Percentiles rank a stretch among this genome's conserved stretches.
Evolutionary conservation across 2,797 vertebrate genomes (phyloP).

Genomic region (Sebastes matsubarae): DNA sequence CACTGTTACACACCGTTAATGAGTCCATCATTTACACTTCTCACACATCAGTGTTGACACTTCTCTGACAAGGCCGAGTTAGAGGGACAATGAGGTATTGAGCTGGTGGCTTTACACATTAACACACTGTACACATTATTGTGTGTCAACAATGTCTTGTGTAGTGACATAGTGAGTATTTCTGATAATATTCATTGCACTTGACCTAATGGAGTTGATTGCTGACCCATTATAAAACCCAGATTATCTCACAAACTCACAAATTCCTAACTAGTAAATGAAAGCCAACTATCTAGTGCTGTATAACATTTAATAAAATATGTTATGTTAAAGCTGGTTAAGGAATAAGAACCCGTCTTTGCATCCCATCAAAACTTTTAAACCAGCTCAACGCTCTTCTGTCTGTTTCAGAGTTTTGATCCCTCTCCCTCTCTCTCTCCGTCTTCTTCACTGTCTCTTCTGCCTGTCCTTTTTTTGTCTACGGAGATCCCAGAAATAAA

Average conservation of each 20-base stretch:
- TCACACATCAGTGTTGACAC: constrained; percentile 53
- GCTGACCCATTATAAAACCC: not conserved
- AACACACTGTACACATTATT: not conserved
- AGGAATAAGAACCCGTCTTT: not conserved
- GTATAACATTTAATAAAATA: not conserved
- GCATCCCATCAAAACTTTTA: not conserved
- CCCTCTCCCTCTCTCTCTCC: not conserved
- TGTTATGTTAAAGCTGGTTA: not conserved
- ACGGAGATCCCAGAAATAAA: not conserved
- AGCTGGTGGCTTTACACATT: constrained; percentile 19
- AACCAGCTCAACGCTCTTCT: not conserved
- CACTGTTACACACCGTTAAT: constrained; percentile 43
- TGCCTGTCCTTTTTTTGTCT: not conserved
- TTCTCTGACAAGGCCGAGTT: constrained; percentile 31
- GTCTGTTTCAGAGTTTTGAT: not conserved
- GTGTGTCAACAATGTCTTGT: constrained; percentile 6
- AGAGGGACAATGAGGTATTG: constrained; percentile 19
- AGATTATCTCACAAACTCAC: constrained; percentile 9
- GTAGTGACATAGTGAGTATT: not conserved
- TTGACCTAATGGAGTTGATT: constrained; percentile 9
- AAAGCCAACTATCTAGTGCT: not conserved
- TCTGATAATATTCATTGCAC: not conserved
- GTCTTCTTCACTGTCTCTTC: not conserved
- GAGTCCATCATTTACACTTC: constrained; percentile 51
- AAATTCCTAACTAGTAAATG: not conserved